Percentiles rank a stretch among this genome's conserved stretches.
Evolutionary conservation across 2,888 invertebrate species (phyloP).

Genomic region (Scelioninae gen. 1): DNA sequence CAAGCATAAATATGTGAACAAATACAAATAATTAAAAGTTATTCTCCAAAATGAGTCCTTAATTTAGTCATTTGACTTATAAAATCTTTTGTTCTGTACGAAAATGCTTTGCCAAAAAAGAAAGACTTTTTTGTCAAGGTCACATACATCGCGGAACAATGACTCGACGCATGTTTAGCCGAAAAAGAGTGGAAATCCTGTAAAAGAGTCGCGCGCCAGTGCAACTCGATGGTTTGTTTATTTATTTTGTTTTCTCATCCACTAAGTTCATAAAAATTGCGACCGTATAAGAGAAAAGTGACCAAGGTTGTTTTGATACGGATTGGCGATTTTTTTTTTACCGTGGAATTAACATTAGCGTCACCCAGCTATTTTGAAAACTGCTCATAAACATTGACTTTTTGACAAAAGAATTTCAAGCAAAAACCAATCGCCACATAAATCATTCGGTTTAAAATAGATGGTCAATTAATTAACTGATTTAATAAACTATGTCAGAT

Average conservation of each 20-base stretch:
- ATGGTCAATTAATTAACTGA: too few relatives aligned
- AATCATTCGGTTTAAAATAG: too few relatives aligned
- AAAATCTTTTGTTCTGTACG: neutral
- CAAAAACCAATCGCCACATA: neutral
- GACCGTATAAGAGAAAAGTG: conserved; percentile 31
- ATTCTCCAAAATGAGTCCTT: too few relatives aligned
- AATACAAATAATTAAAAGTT: too few relatives aligned
- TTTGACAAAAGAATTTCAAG: neutral
- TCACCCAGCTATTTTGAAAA: conserved; percentile 13
- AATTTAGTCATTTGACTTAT: too few relatives aligned
- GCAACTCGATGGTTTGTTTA: conserved; percentile 36
- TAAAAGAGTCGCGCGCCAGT: conserved; percentile 18
- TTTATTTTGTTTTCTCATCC: conserved; percentile 4
- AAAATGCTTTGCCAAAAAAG: conserved; percentile 31
- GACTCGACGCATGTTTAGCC: conserved; percentile 49
- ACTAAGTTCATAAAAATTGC: conserved; percentile 16
- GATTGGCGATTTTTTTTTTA: conserved; percentile 6
- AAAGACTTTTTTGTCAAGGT: conserved; percentile 45
- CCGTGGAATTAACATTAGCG: neutral
- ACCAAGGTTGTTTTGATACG: conserved; percentile 15
- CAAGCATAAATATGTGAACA: too few relatives aligned
- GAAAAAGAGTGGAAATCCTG: conserved; percentile 48
- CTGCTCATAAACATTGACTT: neutral
- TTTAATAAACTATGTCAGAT: neutral
- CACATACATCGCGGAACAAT: conserved; percentile 60